phyloP scores from a whole-genome alignment of 2,797 vertebrate genomes.

The Adrianichthys oophorus region DNA sequence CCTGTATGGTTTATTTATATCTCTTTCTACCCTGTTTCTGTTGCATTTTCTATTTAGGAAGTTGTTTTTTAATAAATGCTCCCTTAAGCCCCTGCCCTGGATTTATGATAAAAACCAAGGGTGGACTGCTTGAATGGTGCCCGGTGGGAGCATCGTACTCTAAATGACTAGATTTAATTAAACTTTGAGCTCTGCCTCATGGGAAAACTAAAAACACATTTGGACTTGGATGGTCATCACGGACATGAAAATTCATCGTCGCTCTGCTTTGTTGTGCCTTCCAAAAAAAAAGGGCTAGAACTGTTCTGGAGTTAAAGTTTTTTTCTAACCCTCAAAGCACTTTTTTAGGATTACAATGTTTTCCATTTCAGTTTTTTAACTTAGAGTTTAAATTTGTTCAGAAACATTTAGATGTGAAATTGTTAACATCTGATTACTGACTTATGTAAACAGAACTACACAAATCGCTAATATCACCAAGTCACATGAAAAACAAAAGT shows the following conservation, averaged over 20 bases:
- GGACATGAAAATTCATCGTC: constrained; percentile 18
- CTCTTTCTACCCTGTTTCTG: no score
- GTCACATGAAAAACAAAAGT: no score
- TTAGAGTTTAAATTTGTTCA: no score
- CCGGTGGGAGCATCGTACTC: constrained; percentile 30
- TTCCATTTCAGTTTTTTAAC: no score
- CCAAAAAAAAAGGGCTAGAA: constrained; percentile 10
- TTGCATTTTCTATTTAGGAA: neutral
- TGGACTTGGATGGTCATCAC: constrained; percentile 29
- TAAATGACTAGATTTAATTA: constrained; percentile 61
- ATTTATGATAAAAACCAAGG: constrained; percentile 39
- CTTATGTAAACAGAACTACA: no score
- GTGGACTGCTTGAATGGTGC: constrained; percentile 55
- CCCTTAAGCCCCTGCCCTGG: constrained; percentile 45
- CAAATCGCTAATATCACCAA: no score
- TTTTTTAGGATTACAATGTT: no score
- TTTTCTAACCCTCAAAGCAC: neutral
- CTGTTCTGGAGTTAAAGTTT: neutral
- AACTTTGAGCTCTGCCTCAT: constrained; percentile 55
- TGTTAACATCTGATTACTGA: no score
- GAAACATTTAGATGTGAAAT: no score
- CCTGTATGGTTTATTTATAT: no score
- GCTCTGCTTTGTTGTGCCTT: constrained; percentile 12
- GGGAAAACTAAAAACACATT: constrained; percentile 31
- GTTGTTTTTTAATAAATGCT: constrained; percentile 7